phyloP scores from a whole-genome alignment of 1,140 invertebrate genomes.

The Thaumetopoea pityocampa region DNA sequence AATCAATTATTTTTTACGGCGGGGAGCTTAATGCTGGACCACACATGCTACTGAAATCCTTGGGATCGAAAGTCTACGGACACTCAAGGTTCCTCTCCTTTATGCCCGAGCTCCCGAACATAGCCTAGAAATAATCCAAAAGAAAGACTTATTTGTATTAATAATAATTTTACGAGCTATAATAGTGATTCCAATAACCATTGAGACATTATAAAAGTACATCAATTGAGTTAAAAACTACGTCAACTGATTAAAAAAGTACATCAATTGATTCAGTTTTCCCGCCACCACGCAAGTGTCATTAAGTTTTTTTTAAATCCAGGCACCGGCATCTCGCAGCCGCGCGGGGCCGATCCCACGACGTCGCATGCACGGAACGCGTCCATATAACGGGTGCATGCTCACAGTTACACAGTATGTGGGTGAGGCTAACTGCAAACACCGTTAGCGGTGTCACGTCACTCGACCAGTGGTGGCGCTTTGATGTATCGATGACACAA shows the following conservation, averaged over 20 bases:
- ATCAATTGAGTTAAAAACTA: no score
- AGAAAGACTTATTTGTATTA: no score
- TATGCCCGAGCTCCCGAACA: no score
- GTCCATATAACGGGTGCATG: constrained; percentile 48
- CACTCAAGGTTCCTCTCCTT: no score
- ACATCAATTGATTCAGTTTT: constrained; percentile 3
- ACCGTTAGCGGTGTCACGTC: constrained; percentile 65
- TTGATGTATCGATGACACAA: no score
- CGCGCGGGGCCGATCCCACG: constrained; percentile 25
- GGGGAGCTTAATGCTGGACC: no score
- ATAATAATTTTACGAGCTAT: no score
- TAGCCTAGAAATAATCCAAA: no score
- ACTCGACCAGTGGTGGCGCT: constrained; percentile 22
- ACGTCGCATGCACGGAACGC: constrained; percentile 40
- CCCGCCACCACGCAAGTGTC: constrained; percentile 12
- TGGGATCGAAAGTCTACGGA: no score
- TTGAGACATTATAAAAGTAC: not conserved
- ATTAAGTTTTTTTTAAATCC: constrained; percentile 19
- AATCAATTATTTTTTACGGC: no score
- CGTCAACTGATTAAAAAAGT: not conserved
- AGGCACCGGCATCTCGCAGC: constrained; percentile 10
- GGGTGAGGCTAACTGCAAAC: constrained; percentile 57
- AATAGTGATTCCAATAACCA: no score
- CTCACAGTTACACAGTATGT: constrained; percentile 62
- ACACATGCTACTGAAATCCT: no score